Conservation (phyloP, 2,113 vertebrate genomes). For the Entosphenus tridentatus region DNA sequence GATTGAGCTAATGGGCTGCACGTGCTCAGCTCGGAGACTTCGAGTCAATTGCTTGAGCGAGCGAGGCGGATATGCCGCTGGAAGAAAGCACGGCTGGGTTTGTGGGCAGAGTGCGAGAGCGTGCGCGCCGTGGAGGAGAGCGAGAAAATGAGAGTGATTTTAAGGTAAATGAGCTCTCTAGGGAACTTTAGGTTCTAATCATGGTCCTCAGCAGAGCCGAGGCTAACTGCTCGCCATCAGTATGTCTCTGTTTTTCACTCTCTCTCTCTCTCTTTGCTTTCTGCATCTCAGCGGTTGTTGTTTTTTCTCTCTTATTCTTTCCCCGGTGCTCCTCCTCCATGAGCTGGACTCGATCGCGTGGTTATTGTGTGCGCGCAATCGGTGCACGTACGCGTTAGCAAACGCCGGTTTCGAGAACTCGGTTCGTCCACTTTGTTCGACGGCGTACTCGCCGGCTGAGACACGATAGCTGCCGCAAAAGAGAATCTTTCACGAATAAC, state of each 20-base stretch:
- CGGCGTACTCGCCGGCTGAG: too few species aligned
- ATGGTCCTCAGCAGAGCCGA: slow-evolving; percentile 1
- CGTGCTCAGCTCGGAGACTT: background rate
- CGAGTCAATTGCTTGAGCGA: background rate
- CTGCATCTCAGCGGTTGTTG: background rate
- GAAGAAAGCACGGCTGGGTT: too few species aligned
- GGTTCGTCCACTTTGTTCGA: too few species aligned
- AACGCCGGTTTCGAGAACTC: too few species aligned
- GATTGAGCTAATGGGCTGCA: slow-evolving; percentile 1
- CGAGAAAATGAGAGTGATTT: slow-evolving; percentile 3
- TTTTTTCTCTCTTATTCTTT: background rate
- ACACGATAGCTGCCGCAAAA: too few species aligned
- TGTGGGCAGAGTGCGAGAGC: too few species aligned
- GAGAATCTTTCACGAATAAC: too few species aligned
- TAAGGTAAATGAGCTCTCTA: background rate
- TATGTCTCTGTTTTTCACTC: background rate
- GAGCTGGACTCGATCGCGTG: too few species aligned
- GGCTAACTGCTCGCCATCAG: background rate
- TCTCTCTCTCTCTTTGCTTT: background rate
- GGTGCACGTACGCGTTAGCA: too few species aligned
- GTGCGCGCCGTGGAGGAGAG: background rate
- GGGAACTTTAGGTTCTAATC: slow-evolving; percentile 7
- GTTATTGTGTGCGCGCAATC: too few species aligned
- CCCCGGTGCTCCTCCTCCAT: background rate
- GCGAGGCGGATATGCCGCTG: too few species aligned